phyloP scores from a whole-genome alignment of 1,140 invertebrate species.

The Zaprionus ornatus region DNA sequence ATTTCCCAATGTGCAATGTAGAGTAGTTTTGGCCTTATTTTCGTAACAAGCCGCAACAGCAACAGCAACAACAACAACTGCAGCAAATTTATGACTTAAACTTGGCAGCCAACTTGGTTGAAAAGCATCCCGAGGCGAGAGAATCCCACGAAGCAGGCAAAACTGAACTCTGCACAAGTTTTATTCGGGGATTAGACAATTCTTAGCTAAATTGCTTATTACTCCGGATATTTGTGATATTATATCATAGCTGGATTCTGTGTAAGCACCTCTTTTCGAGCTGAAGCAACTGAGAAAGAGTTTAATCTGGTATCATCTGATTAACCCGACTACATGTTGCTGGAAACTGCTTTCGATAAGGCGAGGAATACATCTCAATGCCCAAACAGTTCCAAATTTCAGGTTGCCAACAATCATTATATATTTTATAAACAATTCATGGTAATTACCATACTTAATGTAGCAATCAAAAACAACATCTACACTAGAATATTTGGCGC shows the following conservation, averaged over 20 bases:
- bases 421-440: too few species aligned
- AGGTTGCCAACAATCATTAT: too few species aligned
- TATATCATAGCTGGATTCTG: neutral
- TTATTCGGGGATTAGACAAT: neutral
- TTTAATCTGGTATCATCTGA: too few species aligned
- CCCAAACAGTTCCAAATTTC: too few species aligned
- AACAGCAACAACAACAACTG: conserved; percentile 26
- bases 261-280: neutral
- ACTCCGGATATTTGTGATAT: neutral
- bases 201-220: neutral
- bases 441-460: too few species aligned
- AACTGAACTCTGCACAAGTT: neutral
- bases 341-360: too few species aligned
- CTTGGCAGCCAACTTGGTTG: conserved; percentile 36
- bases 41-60: conserved; percentile 35
- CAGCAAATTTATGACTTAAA: conserved; percentile 11
- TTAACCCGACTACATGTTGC: too few species aligned
- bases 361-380: too few species aligned
- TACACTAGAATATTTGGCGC: too few species aligned
- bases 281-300: too few species aligned
- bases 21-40: conserved; percentile 37
- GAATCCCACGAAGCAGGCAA: neutral
- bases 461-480: too few species aligned
- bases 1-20: neutral
- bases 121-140: neutral